A percentile compares a stretch with the other conserved stretches of the same genome.
Conservation (phyloP, 2,888 invertebrate genomes). For the Caenorhabditis sp. region DNA sequence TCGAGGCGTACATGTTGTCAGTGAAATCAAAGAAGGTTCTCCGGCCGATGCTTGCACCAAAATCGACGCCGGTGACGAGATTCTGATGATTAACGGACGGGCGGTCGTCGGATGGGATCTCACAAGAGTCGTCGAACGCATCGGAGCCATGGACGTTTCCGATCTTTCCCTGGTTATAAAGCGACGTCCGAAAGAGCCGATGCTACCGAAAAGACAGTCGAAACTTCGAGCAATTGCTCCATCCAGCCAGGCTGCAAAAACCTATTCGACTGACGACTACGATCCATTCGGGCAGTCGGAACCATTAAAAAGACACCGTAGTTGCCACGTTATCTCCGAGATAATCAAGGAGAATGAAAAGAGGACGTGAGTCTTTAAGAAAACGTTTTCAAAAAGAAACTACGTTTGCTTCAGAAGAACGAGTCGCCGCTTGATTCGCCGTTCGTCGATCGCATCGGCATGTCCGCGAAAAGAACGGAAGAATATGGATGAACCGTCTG, state of each 20-base stretch:
- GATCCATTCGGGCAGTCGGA: slow-evolving; percentile 50
- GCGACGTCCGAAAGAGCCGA: slow-evolving; percentile 80
- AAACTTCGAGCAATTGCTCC: slow-evolving; percentile 59
- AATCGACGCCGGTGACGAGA: slow-evolving; percentile 95
- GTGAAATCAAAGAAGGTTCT: slow-evolving; percentile 90
- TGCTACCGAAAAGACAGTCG: slow-evolving; percentile 56
- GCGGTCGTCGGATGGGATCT: slow-evolving; percentile 79
- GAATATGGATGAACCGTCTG: slow-evolving; percentile 25
- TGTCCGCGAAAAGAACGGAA: slow-evolving; percentile 45
- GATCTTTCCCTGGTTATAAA: slow-evolving; percentile 89
- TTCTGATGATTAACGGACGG: slow-evolving; percentile 88
- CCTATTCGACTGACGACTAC: slow-evolving; percentile 51
- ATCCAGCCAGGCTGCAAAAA: slow-evolving; percentile 59
- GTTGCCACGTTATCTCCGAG: slow-evolving; percentile 44
- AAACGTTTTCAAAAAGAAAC: too few relatives aligned
- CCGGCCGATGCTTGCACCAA: slow-evolving; percentile 93
- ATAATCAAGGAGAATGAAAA: slow-evolving; percentile 53
- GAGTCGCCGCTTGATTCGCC: slow-evolving; percentile 33
- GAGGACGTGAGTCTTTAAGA: slow-evolving; percentile 7
- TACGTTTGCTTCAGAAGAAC: slow-evolving; percentile 12
- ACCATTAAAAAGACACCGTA: slow-evolving; percentile 49
- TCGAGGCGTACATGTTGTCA: slow-evolving; percentile 86
- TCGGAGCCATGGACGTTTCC: slow-evolving; percentile 53
- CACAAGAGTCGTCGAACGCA: slow-evolving; percentile 62
- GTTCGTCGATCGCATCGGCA: slow-evolving; percentile 48